Conservation (phyloP, 2,888 invertebrate genomes). For the Microplitis manilae region DNA sequence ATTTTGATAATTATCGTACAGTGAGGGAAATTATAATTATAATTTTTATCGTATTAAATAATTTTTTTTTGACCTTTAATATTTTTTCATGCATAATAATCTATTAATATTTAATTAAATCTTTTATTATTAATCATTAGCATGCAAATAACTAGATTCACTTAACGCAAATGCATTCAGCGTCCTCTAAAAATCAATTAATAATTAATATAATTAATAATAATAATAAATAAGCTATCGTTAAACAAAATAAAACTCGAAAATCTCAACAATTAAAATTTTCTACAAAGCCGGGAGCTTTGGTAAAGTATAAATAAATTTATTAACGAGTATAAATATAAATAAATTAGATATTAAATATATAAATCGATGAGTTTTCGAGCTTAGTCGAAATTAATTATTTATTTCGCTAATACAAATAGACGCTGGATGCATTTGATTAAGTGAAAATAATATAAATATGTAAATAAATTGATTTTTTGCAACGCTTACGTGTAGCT, state of each 20-base stretch:
- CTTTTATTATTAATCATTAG: neutral
- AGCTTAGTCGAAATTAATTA: conserved; percentile 68
- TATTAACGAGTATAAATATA: conserved; percentile 35
- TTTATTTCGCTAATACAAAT: conserved; percentile 50
- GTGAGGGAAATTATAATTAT: neutral
- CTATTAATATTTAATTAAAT: conserved; percentile 8
- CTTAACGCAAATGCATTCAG: conserved; percentile 55
- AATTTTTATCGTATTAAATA: neutral
- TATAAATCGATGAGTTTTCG: conserved; percentile 53
- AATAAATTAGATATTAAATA: conserved; percentile 29
- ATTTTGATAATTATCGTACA: conserved; percentile 11
- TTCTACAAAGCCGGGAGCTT: neutral
- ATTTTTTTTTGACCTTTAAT: neutral
- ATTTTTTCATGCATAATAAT: conserved; percentile 1
- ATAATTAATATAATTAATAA: neutral
- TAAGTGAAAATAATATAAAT: conserved; percentile 24
- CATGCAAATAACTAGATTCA: neutral
- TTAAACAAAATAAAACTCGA: conserved; percentile 65
- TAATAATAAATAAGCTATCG: conserved; percentile 64
- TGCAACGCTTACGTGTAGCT: neutral
- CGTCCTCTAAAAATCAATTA: conserved; percentile 58
- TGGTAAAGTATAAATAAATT: conserved; percentile 29
- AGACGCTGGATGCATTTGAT: conserved; percentile 60
- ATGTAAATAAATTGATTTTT: neutral
- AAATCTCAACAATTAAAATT: conserved; percentile 41